phyloP scores from a whole-genome alignment of 2,797 vertebrate species.

The Pempheris klunzingeri region DNA sequence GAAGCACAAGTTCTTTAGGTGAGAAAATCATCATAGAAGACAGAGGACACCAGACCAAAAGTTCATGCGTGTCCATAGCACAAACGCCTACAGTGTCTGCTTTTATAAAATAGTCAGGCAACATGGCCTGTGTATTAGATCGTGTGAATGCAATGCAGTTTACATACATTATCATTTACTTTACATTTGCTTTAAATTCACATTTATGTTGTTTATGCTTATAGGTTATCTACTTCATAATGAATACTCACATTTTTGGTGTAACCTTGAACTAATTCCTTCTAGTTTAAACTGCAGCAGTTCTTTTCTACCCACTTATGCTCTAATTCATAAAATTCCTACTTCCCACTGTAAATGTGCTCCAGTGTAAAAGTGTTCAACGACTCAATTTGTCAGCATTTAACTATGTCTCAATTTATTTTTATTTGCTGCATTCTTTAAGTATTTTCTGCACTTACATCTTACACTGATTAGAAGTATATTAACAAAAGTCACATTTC shows the following conservation, averaged over 20 bases:
- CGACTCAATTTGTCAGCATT: not conserved
- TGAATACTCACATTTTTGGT: not conserved
- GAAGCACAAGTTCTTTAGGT: slow-evolving; percentile 95
- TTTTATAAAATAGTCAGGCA: not conserved
- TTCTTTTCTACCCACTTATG: not conserved
- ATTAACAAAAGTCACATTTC: not conserved
- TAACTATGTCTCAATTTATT: not conserved
- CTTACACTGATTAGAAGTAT: not conserved
- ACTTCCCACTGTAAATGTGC: not conserved
- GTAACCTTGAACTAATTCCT: not conserved
- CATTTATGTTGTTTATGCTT: too few relatives aligned
- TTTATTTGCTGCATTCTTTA: not conserved
- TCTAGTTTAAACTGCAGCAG: not conserved
- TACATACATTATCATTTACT: not conserved
- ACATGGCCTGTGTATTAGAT: too few relatives aligned
- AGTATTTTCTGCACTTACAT: not conserved
- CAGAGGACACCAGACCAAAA: not conserved
- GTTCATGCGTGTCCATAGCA: not conserved
- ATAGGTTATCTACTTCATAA: not conserved
- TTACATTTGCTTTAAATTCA: not conserved
- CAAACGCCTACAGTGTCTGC: not conserved
- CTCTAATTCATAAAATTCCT: not conserved
- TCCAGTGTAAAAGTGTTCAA: not conserved
- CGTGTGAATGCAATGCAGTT: not conserved
- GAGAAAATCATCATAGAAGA: slow-evolving; percentile 23